Evolutionary conservation across 2,113 vertebrate genomes (phyloP).

Genomic region (Tyto alba): DNA sequence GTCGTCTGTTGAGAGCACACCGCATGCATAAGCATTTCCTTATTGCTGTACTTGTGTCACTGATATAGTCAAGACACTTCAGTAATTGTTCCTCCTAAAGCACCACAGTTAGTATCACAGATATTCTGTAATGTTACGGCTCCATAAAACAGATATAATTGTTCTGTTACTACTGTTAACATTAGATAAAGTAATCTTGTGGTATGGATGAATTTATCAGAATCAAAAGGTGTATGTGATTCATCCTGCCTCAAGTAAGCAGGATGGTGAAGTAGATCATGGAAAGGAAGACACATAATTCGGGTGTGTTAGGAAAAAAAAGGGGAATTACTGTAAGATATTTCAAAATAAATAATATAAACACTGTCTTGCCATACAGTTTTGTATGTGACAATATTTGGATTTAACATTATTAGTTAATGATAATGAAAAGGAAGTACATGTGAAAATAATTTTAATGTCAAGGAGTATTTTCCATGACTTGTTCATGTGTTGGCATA

Average conservation of each 20-base stretch:
- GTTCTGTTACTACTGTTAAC: neutral
- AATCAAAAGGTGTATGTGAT: neutral
- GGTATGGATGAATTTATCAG: neutral
- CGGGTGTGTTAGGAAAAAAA: neutral
- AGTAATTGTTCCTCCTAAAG: neutral
- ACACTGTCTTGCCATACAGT: neutral
- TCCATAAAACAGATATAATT: neutral
- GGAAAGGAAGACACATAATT: neutral
- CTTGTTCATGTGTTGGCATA: neutral
- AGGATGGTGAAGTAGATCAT: neutral
- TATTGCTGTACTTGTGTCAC: neutral
- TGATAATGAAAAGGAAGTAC: neutral
- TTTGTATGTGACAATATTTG: neutral
- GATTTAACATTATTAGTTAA: neutral
- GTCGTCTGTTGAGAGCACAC: neutral
- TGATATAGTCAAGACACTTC: neutral
- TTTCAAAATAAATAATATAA: neutral
- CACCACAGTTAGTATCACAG: neutral
- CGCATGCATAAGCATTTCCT: neutral
- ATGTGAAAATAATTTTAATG: neutral
- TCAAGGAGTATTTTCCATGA: neutral
- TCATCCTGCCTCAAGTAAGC: neutral
- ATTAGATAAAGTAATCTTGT: neutral
- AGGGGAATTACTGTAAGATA: neutral
- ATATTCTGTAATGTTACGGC: neutral